A percentile compares a stretch with the other conserved stretches of the same genome.
phyloP scores from a whole-genome alignment of 2,888 invertebrate genomes.

The Scaptomyza tumidula region DNA sequence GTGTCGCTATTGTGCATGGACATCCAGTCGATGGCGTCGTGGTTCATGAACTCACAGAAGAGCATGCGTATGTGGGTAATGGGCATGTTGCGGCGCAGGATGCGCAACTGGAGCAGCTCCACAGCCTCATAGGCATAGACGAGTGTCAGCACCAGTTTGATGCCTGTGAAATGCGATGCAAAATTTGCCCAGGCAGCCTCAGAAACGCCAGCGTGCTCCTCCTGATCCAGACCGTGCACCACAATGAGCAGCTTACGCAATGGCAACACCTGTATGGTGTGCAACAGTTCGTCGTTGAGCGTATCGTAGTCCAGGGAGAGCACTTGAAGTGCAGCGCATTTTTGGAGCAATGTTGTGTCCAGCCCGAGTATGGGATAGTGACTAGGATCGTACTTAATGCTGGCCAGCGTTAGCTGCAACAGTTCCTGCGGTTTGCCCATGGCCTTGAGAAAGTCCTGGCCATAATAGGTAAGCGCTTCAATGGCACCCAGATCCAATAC shows the following conservation, averaged over 20 bases:
- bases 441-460: constrained; percentile 83
- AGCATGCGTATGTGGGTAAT: constrained; percentile 89
- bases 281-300: constrained; percentile 82
- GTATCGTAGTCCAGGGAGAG: constrained; percentile 84
- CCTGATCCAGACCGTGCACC: constrained; percentile 88
- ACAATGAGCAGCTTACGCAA: constrained; percentile 88
- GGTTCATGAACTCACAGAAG: constrained; percentile 88
- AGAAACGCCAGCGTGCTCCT: constrained; percentile 87
- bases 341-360: constrained; percentile 86
- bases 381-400: constrained; percentile 90
- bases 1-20: constrained; percentile 82
- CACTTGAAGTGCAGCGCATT: constrained; percentile 87
- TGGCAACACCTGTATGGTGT: constrained; percentile 82
- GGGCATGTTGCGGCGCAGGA: constrained; percentile 89
- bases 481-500: constrained; percentile 83
- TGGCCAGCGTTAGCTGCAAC: constrained; percentile 88
- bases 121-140: constrained; percentile 90
- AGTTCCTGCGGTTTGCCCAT: constrained; percentile 86
- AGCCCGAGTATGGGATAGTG: constrained; percentile 86
- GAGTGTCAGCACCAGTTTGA: constrained; percentile 82
- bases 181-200: constrained; percentile 88
- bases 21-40: constrained; percentile 83
- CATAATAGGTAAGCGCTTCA: constrained; percentile 83
- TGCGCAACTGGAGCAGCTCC: constrained; percentile 86
- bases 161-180: constrained; percentile 80